Conservation (phyloP, 2,888 invertebrate species). For the Venusia cambrica region DNA sequence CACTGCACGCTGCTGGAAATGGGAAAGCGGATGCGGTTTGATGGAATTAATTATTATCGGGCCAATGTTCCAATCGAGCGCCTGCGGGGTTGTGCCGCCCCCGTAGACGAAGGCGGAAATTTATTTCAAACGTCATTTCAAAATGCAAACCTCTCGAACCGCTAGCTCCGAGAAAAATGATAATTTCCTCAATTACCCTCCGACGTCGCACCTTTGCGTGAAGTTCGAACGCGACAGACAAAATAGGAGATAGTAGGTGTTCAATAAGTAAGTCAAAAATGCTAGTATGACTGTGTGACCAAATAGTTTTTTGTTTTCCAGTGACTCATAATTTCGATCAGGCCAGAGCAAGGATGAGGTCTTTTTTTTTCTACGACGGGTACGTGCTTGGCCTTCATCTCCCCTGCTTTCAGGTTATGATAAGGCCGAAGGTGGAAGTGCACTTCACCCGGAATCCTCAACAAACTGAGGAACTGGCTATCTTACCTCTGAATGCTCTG, state of each 20-base stretch:
- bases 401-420: too few relatives aligned
- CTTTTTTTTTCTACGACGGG: not conserved
- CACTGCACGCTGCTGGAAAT: constrained; percentile 33
- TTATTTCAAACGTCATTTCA: constrained; percentile 73
- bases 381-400: too few relatives aligned
- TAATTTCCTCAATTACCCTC: constrained; percentile 50
- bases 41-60: constrained; percentile 71
- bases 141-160: constrained; percentile 53
- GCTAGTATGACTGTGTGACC: too few relatives aligned
- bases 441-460: too few relatives aligned
- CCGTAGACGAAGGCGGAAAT: constrained; percentile 56
- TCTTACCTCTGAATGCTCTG: too few relatives aligned
- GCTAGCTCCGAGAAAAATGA: constrained; percentile 49
- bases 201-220: constrained; percentile 26
- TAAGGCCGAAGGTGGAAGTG: too few relatives aligned
- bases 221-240: constrained; percentile 15
- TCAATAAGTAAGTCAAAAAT: too few relatives aligned
- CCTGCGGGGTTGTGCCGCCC: constrained; percentile 51
- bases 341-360: not conserved
- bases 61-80: constrained; percentile 74
- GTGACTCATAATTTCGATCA: too few relatives aligned
- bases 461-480: too few relatives aligned
- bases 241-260: constrained; percentile 7
- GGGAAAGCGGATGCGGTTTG: constrained; percentile 49
- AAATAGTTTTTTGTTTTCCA: too few relatives aligned